Evolutionary conservation across 2,797 vertebrate genomes (phyloP).

Genomic region (Allobates femoralis): DNA sequence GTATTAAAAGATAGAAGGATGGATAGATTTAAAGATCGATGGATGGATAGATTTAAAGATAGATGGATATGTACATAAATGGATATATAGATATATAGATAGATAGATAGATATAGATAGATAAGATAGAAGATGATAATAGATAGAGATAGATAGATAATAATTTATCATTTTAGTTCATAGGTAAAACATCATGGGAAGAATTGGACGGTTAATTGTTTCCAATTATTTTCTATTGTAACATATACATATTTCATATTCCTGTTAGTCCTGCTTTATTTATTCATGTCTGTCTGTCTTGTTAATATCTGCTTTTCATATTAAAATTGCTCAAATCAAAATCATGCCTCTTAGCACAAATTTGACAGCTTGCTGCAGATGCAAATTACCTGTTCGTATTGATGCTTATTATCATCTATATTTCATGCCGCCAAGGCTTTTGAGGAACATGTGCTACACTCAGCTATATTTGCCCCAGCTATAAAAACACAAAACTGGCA

Average conservation of each 20-base stretch:
- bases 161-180: background rate
- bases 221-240: conserved; percentile 24
- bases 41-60: no score
- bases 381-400: conserved; percentile 37
- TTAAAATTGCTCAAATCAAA: conserved; percentile 37
- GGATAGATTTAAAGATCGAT: no score
- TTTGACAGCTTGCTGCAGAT: conserved; percentile 42
- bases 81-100: background rate
- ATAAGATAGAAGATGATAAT: background rate
- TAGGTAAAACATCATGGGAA: background rate
- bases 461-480: background rate
- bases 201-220: background rate
- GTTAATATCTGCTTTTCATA: conserved; percentile 32
- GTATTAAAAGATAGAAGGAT: background rate
- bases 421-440: conserved; percentile 25
- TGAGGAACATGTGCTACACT: background rate
- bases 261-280: conserved; percentile 38
- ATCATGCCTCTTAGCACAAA: conserved; percentile 45
- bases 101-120: background rate
- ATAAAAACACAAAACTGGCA: background rate
- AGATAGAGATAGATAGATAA: background rate
- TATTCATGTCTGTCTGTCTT: conserved; percentile 38
- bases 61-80: background rate
- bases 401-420: conserved; percentile 41
- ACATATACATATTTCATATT: conserved; percentile 39